phyloP scores from a whole-genome alignment of 2,113 vertebrate species.

The Microcebus griseorufus region DNA sequence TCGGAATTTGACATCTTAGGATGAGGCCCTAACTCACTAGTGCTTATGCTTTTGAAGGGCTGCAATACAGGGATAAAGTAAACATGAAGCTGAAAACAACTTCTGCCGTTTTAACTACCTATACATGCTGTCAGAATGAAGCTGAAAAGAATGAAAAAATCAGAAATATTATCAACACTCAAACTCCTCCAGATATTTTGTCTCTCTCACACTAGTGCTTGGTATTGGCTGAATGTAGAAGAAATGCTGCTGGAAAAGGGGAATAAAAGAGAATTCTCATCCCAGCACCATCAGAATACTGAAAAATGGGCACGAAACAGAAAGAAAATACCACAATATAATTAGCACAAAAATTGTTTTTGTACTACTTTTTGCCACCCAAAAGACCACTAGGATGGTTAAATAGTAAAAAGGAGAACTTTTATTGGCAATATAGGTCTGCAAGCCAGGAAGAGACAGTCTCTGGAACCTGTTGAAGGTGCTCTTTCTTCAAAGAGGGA shows the following conservation, averaged over 20 bases:
- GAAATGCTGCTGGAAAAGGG: neutral
- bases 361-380: neutral
- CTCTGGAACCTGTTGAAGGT: no score
- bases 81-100: neutral
- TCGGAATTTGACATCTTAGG: neutral
- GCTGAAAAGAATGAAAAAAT: neutral
- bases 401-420: no score
- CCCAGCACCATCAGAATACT: neutral
- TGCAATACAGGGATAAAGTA: neutral
- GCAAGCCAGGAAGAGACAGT: no score
- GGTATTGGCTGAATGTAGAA: neutral
- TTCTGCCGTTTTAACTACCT: neutral
- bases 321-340: neutral
- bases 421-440: no score
- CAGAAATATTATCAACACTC: neutral
- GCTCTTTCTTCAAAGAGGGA: no score
- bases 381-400: no score
- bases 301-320: neutral
- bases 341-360: neutral
- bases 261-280: neutral
- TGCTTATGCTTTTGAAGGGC: neutral
- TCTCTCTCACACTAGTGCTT: neutral
- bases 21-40: neutral
- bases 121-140: neutral
- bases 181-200: neutral